Percentiles rank a stretch among this genome's conserved stretches.
Evolutionary conservation across 2,888 invertebrate genomes (phyloP).

Genomic region (Ectemnius continuus): DNA sequence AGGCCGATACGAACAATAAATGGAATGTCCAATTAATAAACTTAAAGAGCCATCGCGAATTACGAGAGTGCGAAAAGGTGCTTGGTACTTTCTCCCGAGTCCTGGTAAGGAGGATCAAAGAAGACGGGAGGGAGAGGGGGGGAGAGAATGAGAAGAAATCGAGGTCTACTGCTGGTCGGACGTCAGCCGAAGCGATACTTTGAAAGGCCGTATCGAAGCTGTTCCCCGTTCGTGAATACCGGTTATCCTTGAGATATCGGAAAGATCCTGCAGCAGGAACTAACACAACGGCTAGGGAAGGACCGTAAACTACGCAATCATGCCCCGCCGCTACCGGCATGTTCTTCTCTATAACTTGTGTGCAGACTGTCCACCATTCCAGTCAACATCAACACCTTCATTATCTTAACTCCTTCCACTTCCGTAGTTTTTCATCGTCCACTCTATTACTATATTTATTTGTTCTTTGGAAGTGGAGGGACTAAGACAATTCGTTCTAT

Average conservation of each 20-base stretch:
- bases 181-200: neutral
- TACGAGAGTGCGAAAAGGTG: neutral
- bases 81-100: neutral
- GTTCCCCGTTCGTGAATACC: neutral
- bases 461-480: no score
- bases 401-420: no score
- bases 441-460: no score
- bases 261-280: conserved; percentile 24
- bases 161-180: neutral
- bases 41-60: neutral
- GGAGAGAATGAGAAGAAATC: neutral
- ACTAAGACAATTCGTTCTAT: no score
- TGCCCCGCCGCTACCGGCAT: neutral
- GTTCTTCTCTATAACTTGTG: no score
- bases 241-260: conserved; percentile 40
- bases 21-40: no score
- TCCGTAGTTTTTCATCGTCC: no score
- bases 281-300: conserved; percentile 27
- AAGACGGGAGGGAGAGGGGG: no score
- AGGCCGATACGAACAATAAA: no score
- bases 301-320: conserved; percentile 42
- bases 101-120: no score
- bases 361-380: no score
- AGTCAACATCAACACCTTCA: no score
- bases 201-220: neutral